Evolutionary conservation across 1,140 invertebrate species (phyloP).

Genomic region (Heliconius melpomene): DNA sequence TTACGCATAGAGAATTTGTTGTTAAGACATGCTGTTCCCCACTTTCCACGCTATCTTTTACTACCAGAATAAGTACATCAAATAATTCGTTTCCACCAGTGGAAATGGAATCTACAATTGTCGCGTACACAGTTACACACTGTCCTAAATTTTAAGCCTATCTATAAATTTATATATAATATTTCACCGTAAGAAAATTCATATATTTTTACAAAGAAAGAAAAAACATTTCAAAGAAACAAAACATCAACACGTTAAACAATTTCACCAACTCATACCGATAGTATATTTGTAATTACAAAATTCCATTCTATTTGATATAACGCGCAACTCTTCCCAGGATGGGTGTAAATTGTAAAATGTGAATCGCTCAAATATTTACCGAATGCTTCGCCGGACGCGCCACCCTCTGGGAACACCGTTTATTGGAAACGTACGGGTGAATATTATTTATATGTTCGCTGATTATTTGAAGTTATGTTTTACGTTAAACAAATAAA

Average conservation of each 20-base stretch:
- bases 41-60: no score
- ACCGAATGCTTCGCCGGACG: constrained; percentile 57
- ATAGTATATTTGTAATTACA: constrained; percentile 60
- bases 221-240: neutral
- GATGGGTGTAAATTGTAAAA: constrained; percentile 70
- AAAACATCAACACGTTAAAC: neutral
- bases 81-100: no score
- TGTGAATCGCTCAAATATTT: constrained; percentile 72
- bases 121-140: no score
- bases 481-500: neutral
- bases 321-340: constrained; percentile 50
- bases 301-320: constrained; percentile 61
- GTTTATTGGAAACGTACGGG: constrained; percentile 39
- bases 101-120: no score
- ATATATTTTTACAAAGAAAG: neutral
- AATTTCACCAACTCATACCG: neutral
- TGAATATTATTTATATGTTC: constrained; percentile 5
- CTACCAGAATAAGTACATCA: no score
- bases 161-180: no score
- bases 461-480: neutral
- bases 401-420: constrained; percentile 37
- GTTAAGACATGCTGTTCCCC: no score
- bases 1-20: no score
- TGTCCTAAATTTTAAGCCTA: no score
- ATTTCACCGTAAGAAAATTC: no score